Percentiles rank a stretch among this genome's conserved stretches.
Conservation (phyloP, 1,140 invertebrate species). For the Drosophila sechellia region DNA sequence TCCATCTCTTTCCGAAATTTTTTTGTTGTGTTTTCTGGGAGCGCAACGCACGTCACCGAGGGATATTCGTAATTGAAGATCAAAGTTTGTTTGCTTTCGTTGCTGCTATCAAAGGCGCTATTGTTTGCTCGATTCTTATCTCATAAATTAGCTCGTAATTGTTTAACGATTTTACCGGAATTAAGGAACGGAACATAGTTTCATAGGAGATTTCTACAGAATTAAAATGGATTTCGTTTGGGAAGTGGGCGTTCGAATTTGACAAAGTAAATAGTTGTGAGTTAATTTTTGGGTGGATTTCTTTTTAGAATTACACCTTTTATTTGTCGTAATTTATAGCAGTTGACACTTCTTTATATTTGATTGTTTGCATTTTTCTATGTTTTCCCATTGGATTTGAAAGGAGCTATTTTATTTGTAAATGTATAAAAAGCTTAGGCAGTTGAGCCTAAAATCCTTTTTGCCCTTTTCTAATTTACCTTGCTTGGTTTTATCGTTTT, state of each 20-base stretch:
- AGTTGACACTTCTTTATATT: background rate
- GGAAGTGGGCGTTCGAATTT: conserved; percentile 13
- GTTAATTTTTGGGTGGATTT: background rate
- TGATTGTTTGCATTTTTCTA: background rate
- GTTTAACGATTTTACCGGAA: conserved; percentile 39
- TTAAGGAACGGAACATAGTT: conserved; percentile 35
- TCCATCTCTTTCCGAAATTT: background rate
- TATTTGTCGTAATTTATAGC: background rate
- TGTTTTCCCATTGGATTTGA: background rate
- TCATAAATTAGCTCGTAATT: conserved; percentile 42
- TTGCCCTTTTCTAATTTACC: background rate
- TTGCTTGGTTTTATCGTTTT: background rate
- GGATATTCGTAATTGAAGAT: conserved; percentile 44
- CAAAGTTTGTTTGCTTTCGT: conserved; percentile 44
- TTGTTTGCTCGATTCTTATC: conserved; percentile 33
- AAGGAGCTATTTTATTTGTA: background rate
- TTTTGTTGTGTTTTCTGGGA: background rate
- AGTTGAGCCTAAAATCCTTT: too few relatives aligned
- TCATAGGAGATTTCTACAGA: background rate
- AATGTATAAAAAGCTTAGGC: background rate
- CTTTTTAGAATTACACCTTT: background rate
- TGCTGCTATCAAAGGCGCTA: conserved; percentile 34
- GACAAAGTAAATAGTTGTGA: background rate
- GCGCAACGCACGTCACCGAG: conserved; percentile 33
- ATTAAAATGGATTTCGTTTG: conserved; percentile 9